Evolutionary conservation across 2,113 vertebrate species (phyloP).

Genomic region (Engystomops pustulosus): DNA sequence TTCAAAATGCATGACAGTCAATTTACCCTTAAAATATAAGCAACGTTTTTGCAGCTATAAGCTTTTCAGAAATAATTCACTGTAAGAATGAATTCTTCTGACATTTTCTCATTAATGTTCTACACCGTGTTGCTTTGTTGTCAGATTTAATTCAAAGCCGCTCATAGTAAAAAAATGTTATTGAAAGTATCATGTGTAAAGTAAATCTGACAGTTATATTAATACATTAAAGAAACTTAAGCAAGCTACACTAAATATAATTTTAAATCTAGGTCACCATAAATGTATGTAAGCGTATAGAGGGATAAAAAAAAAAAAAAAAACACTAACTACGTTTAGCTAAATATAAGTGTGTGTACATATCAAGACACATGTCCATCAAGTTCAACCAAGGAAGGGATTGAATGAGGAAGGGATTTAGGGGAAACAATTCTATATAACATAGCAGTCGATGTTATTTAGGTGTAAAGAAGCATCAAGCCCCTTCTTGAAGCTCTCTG

Average conservation of each 20-base stretch:
- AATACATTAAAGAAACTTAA: conserved; percentile 13
- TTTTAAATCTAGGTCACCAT: conserved; percentile 27
- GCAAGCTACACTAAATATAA: neutral
- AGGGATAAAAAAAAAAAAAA: too few species aligned
- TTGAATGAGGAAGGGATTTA: too few species aligned
- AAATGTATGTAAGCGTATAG: too few species aligned
- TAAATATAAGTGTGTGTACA: too few species aligned
- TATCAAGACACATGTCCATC: too few species aligned
- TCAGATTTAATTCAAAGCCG: conserved; percentile 16
- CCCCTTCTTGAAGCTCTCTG: too few species aligned
- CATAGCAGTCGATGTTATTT: too few species aligned
- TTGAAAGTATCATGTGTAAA: conserved; percentile 31
- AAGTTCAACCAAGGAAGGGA: too few species aligned
- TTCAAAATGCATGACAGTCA: neutral
- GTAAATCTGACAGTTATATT: conserved; percentile 41
- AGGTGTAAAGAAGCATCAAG: too few species aligned
- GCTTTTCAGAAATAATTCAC: neutral
- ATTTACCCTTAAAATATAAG: neutral
- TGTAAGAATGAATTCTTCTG: conserved; percentile 6
- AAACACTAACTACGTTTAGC: too few species aligned
- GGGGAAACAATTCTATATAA: too few species aligned
- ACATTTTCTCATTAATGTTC: conserved; percentile 24
- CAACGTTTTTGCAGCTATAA: neutral
- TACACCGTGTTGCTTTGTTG: conserved; percentile 27
- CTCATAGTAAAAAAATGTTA: conserved; percentile 6